Conservation (phyloP, 2,888 invertebrate species). For the Ariolimax columbianus region DNA sequence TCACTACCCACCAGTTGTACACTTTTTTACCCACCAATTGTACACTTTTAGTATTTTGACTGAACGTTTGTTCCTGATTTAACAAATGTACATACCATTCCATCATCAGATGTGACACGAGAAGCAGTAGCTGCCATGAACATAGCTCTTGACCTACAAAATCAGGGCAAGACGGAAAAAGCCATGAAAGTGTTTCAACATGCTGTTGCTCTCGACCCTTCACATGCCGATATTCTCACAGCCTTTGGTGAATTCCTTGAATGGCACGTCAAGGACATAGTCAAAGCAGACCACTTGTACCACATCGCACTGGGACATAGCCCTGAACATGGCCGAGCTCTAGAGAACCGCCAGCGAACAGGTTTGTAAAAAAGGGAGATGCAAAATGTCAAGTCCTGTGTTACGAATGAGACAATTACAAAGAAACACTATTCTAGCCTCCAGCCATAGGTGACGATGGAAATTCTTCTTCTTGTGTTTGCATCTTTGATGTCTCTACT, state of each 20-base stretch:
- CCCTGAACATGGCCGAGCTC: constrained; percentile 85
- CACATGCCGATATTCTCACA: constrained; percentile 93
- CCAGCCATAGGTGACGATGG: too few species aligned
- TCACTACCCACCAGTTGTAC: too few species aligned
- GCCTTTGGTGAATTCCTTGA: constrained; percentile 96
- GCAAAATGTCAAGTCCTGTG: too few species aligned
- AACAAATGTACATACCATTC: background rate
- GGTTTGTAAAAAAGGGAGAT: constrained; percentile 75
- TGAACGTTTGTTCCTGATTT: background rate
- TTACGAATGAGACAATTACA: too few species aligned
- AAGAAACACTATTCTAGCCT: too few species aligned
- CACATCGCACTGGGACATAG: constrained; percentile 88
- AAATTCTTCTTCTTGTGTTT: too few species aligned
- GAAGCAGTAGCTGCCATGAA: constrained; percentile 92
- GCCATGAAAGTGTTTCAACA: constrained; percentile 85
- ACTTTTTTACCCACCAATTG: too few species aligned
- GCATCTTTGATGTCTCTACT: too few species aligned
- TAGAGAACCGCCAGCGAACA: constrained; percentile 88
- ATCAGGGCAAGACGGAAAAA: constrained; percentile 89
- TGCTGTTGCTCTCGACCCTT: constrained; percentile 92
- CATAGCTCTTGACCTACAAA: constrained; percentile 90
- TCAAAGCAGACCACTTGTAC: constrained; percentile 94
- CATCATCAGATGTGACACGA: constrained; percentile 80
- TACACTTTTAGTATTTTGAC: background rate
- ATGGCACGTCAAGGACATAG: constrained; percentile 88